Percentiles rank a stretch among this genome's conserved stretches.
phyloP scores from a whole-genome alignment of 2,888 invertebrate genomes.

The Zygaena filipendulae region DNA sequence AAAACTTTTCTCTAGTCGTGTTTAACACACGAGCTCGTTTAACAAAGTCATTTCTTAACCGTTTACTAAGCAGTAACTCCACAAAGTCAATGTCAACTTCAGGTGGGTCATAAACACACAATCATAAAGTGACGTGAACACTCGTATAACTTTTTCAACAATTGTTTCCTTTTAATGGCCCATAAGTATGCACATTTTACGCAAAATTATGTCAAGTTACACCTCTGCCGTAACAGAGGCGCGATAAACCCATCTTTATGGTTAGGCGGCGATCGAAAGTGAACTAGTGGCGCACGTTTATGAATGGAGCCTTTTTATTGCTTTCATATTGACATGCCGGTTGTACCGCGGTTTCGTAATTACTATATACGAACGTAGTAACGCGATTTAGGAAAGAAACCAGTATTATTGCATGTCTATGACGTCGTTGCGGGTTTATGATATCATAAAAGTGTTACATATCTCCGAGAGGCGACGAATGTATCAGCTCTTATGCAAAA shows the following conservation, averaged over 20 bases:
- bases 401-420: slow-evolving; percentile 53
- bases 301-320: slow-evolving; percentile 64
- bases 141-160: slow-evolving; percentile 68
- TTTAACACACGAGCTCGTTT: too few species aligned
- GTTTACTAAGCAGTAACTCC: slow-evolving; percentile 57
- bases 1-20: too few species aligned
- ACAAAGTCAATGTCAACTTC: slow-evolving; percentile 66
- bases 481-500: slow-evolving; percentile 24
- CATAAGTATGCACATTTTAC: slow-evolving; percentile 64
- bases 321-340: slow-evolving; percentile 56
- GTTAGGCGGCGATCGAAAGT: slow-evolving; percentile 56
- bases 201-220: slow-evolving; percentile 68
- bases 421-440: slow-evolving; percentile 51
- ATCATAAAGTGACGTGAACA: slow-evolving; percentile 65
- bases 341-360: slow-evolving; percentile 49
- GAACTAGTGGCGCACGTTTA: slow-evolving; percentile 50
- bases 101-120: slow-evolving; percentile 63
- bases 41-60: slow-evolving; percentile 35
- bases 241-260: slow-evolving; percentile 66
- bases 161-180: slow-evolving; percentile 68
- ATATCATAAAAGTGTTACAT: slow-evolving; percentile 61
- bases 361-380: slow-evolving; percentile 35
- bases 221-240: slow-evolving; percentile 59
- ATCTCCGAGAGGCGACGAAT: slow-evolving; percentile 29
- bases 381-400: slow-evolving; percentile 55